A percentile compares a stretch with the other conserved stretches of the same genome.
Evolutionary conservation across 2,888 invertebrate species (phyloP).

Genomic region (Lissonota sp.): DNA sequence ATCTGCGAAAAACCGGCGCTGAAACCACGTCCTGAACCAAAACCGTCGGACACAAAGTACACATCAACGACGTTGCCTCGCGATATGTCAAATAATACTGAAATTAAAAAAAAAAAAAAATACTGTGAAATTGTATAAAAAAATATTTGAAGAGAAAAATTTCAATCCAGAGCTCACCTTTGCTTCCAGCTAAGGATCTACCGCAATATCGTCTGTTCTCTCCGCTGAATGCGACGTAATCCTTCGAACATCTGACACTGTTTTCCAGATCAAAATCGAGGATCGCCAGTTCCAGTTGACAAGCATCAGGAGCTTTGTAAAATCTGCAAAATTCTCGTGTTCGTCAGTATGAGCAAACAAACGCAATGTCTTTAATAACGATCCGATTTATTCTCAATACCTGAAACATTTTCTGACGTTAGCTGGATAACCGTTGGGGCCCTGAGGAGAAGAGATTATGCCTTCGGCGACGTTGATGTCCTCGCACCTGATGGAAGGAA

Average conservation of each 20-base stretch:
- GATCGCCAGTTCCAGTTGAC: conserved; percentile 81
- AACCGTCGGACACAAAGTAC: conserved; percentile 81
- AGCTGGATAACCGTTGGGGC: conserved; percentile 83
- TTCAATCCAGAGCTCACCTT: conserved; percentile 74
- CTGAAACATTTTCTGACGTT: conserved; percentile 84
- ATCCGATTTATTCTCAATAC: conserved; percentile 72
- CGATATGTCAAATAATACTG: conserved; percentile 80
- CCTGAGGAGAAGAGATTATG: conserved; percentile 83
- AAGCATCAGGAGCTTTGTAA: conserved; percentile 81
- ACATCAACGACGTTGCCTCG: conserved; percentile 78
- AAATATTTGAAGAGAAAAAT: conserved; percentile 5
- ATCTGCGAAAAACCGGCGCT: conserved; percentile 83
- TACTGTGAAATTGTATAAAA: neutral
- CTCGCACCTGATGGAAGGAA: conserved; percentile 74
- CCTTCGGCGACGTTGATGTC: conserved; percentile 79
- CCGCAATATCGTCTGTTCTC: conserved; percentile 83
- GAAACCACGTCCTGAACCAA: conserved; percentile 83
- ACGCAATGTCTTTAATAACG: neutral
- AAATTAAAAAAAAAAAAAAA: conserved; percentile 8
- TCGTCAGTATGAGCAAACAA: neutral
- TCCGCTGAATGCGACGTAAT: conserved; percentile 81
- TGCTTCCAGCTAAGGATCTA: conserved; percentile 79
- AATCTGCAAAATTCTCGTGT: conserved; percentile 78
- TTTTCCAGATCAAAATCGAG: conserved; percentile 83
- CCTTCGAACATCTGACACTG: conserved; percentile 82